Base-by-base conservation (phyloP, 64 coral and sea anemone species). In the Montipora cactus region DNA sequence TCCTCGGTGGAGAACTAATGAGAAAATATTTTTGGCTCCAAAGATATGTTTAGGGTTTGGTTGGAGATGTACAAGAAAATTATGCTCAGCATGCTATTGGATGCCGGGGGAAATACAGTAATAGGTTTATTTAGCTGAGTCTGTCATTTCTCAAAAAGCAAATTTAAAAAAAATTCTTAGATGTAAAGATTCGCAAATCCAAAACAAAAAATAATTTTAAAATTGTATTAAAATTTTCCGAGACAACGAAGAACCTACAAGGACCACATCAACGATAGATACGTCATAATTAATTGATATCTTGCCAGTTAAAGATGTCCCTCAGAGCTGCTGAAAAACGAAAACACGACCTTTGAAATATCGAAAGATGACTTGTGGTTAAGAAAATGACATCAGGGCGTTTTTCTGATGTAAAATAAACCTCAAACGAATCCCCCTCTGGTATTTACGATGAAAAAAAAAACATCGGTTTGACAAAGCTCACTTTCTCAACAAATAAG, bases 391-490 rank as follows among this genome's bases (percentile, higher is more conserved):
- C 19, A 70, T 49, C 22, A 13, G 19, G 16, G 45, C 59, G 16
- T 74, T 15, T 49, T 8, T 8, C 48, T 59, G 18, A 21, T 13
- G 14, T 16, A 28, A 76, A 59, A 0, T 3, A 25, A 90, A 21
- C 28, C 64, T 11, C 45, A 79, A 49, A 15, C 74, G 37, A 44
- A 76, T 19, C 23, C 74, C 25, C 47, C 49, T 52, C 19, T 74
- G 52, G 0, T 28, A 44, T 8, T 37, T 2, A 37, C 37, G 37
- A 37, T 37, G 37, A 37, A 28, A 19, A 18, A 21, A 47, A 77
- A 73, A 81, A 75, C 79, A 50, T 20, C 49, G 77, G 52, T 87
- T 64, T 80, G 49, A 74, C 8, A n/a, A 47, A 74, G 62, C 74
- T 25, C 45, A 79, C 21, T 78, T 62, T 59, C 49, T 70, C 74